phyloP scores from a whole-genome alignment of 2,888 invertebrate genomes.

The Drosophila tanythrix region DNA sequence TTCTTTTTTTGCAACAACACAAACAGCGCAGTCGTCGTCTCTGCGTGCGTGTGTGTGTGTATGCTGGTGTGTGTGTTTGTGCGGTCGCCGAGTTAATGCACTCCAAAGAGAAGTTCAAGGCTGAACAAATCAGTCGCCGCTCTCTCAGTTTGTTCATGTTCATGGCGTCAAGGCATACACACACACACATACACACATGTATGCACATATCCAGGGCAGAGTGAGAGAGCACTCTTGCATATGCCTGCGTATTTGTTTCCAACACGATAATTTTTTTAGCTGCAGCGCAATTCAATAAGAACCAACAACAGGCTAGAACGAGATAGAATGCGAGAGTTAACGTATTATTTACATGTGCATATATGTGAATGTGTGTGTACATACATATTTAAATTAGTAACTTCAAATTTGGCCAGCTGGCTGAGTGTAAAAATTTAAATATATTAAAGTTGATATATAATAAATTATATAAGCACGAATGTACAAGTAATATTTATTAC shows the following conservation, averaged over 20 bases:
- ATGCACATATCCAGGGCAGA: constrained; percentile 18
- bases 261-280: constrained; percentile 65
- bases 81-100: constrained; percentile 83
- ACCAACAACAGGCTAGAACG: constrained; percentile 18
- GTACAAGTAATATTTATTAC: background rate
- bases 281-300: constrained; percentile 35
- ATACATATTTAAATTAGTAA: constrained; percentile 26
- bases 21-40: constrained; percentile 21
- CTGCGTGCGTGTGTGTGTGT: constrained; percentile 16
- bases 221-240: constrained; percentile 13
- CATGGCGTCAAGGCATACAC: constrained; percentile 51
- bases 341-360: constrained; percentile 24
- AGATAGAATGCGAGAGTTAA: constrained; percentile 48
- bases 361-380: background rate
- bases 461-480: background rate
- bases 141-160: constrained; percentile 59
- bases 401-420: constrained; percentile 41
- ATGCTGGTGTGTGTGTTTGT: constrained; percentile 43
- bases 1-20: constrained; percentile 35
- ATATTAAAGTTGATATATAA: constrained; percentile 17
- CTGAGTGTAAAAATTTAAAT: constrained; percentile 26
- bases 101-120: constrained; percentile 84
- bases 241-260: constrained; percentile 45
- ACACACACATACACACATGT: constrained; percentile 5
- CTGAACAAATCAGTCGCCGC: constrained; percentile 84